These are phyloP conservation scores for Pseudonaja textilis DNA, from an alignment of 2,113 vertebrate genomes.

Conservation along the genomic window DNA sequence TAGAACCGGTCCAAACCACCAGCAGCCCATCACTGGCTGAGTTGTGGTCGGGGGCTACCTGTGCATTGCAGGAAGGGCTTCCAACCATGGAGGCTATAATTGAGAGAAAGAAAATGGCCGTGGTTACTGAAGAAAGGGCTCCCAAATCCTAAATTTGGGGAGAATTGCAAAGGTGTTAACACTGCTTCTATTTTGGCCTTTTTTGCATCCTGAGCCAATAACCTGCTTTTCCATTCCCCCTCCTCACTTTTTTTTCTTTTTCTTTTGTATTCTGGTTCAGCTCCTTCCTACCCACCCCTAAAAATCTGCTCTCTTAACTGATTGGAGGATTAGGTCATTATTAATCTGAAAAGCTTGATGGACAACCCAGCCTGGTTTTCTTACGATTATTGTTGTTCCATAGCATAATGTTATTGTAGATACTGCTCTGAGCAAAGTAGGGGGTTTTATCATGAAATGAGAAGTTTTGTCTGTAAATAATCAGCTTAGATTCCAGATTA, in stretches of 20 bases:
- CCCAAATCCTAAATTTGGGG: neutral
- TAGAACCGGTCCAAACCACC: too few relatives aligned
- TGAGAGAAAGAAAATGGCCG: neutral
- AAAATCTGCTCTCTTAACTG: conserved; percentile 58
- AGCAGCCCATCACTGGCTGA: too few relatives aligned
- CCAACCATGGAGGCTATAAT: neutral
- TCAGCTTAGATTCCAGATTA: conserved; percentile 72
- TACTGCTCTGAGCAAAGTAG: conserved; percentile 65
- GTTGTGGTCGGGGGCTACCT: neutral
- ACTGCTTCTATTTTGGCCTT: conserved; percentile 26
- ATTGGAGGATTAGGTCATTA: conserved; percentile 64
- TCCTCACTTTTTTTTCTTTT: neutral
- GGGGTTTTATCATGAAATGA: conserved; percentile 74
- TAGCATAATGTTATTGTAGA: conserved; percentile 72
- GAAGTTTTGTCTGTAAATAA: conserved; percentile 81
- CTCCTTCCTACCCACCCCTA: conserved; percentile 18
- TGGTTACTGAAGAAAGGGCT: neutral
- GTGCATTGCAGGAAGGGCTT: neutral
- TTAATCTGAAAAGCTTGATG: conserved; percentile 65
- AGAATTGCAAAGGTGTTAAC: conserved; percentile 25
- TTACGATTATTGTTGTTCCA: conserved; percentile 51
- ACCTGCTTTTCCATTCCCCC: conserved; percentile 30
- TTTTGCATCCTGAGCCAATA: conserved; percentile 34
- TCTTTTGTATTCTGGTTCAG: conserved; percentile 42
- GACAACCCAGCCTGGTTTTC: conserved; percentile 26